Evolutionary conservation across 2,113 vertebrate species (phyloP).

Genomic region (Oreochromis aureus): DNA sequence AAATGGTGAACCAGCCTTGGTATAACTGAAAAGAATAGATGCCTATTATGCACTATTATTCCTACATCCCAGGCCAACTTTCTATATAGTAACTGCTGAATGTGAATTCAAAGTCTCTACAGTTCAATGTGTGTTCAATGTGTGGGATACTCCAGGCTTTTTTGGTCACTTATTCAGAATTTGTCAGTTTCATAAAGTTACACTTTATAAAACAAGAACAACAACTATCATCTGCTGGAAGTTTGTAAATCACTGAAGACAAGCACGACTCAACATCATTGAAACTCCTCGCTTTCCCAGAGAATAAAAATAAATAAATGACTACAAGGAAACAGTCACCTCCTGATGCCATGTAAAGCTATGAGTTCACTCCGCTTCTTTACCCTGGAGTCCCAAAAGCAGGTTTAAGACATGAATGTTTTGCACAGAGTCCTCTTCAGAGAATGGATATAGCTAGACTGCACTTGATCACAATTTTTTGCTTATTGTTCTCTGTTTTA

Average conservation of each 20-base stretch:
- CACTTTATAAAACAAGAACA: accelerated
- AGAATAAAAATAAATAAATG: background rate
- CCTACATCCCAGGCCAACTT: background rate
- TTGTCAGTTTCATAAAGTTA: background rate
- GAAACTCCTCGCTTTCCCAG: background rate
- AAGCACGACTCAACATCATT: background rate
- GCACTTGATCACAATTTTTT: background rate
- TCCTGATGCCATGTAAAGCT: accelerated
- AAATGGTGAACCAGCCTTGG: background rate
- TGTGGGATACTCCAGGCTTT: background rate
- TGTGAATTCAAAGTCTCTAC: background rate
- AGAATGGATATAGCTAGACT: background rate
- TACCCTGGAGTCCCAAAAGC: background rate
- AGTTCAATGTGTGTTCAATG: background rate
- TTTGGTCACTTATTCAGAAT: background rate
- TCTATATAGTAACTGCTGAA: background rate
- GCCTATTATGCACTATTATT: background rate
- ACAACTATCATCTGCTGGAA: background rate
- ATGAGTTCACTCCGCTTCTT: background rate
- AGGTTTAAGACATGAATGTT: background rate
- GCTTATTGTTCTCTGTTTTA: background rate
- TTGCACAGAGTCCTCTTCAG: background rate
- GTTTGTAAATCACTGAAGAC: background rate
- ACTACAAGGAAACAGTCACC: background rate
- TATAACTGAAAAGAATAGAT: background rate